Conservation (phyloP, 2,888 invertebrate genomes). For the Lasioglossum leucozonium region DNA sequence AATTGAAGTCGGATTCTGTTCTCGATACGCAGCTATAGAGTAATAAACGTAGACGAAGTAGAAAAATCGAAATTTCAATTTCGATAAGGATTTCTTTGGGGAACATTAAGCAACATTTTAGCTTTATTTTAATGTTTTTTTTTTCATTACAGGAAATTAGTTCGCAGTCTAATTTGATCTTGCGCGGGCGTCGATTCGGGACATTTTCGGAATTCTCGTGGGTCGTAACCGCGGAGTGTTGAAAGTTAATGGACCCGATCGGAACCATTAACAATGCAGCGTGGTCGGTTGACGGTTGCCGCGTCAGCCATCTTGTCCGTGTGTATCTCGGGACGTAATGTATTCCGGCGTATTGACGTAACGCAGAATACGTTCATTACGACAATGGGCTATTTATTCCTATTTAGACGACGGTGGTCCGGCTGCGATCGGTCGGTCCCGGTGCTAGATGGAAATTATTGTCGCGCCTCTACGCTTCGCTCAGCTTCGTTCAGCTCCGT, state of each 20-base stretch:
- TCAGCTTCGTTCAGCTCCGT: not conserved
- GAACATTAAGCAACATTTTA: no score
- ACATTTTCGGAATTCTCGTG: not conserved
- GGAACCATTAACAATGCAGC: conserved; percentile 6
- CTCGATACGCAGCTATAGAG: not conserved
- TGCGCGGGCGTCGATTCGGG: not conserved
- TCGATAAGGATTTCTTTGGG: no score
- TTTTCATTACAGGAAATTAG: no score
- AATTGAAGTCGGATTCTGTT: no score
- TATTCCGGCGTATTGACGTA: conserved; percentile 51
- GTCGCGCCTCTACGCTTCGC: conserved; percentile 12
- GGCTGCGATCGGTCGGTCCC: conserved; percentile 18
- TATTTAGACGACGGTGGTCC: conserved; percentile 53
- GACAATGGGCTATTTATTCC: conserved; percentile 55
- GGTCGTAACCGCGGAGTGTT: not conserved
- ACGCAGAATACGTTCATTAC: conserved; percentile 55
- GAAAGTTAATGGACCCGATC: not conserved
- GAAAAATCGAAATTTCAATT: no score
- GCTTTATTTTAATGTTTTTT: no score
- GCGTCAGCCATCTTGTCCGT: conserved; percentile 33
- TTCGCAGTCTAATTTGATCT: no score
- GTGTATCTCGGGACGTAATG: conserved; percentile 35
- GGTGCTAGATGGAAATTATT: conserved; percentile 49
- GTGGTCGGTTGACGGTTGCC: conserved; percentile 2
- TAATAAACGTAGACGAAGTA: not conserved